Evolutionary conservation across 2,113 vertebrate genomes (phyloP), one percentile per base, ranked within the genome.

Genomic region (Copsychus sechellarum): DNA sequence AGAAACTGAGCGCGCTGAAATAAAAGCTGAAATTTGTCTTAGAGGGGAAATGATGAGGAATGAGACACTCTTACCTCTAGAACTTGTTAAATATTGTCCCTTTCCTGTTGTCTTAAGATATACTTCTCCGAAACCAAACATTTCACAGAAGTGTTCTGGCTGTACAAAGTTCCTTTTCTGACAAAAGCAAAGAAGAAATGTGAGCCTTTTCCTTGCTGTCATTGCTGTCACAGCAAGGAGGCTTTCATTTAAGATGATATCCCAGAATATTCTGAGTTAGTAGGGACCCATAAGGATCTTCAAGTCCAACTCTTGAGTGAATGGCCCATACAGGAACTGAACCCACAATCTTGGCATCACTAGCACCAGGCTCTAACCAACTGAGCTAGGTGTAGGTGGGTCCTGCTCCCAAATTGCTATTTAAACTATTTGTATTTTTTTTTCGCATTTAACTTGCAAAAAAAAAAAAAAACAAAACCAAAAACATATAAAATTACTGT

Each of bases 401-500:
- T 38, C 29, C 24, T 85, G 43, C 25, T 94, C 11, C 20, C 19
- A 74, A 60, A 56, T 23, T 81, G 9, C 47, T 81, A 8, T 57
- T 73, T 58, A 57, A 92, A 53, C 14, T 38, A 3, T 18, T 6
- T 51, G 9, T 15, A 8, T 34, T 51, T 38, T 65, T 64, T 47
- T 65, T 69, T 24, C 15, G 5, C 26, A 7, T 80, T 88, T 54
- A 40, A 80, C 11, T 77, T 93, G 13, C 17, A 16, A 3, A 38
- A 76, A 79, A 51, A 57, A 42, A 11, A 25, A 11, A 10, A 7
- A 9, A 3, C 31, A 76, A 79, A 51, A 57, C 36, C 9, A 23
- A 11, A 10, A 7, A 9, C 38, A 40, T 11, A 11, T 40, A 29
- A 13, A 51, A 28, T 26, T 3, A 14, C 14, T 0, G 0, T 23